Base-by-base conservation (phyloP, 2,113 vertebrate species). In the Turnix velox region DNA sequence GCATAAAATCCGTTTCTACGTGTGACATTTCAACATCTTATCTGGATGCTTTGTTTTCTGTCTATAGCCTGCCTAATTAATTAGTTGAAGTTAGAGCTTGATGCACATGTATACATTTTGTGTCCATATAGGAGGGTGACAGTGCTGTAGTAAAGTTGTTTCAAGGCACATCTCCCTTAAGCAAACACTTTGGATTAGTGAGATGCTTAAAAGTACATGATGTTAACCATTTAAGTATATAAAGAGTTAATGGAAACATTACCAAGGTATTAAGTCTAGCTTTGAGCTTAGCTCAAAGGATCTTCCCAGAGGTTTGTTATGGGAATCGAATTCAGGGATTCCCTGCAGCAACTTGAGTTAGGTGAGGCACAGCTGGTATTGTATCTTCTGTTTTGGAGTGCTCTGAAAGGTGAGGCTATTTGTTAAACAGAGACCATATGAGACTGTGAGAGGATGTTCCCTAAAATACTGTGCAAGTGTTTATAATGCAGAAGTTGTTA, bases 311-410 rank as follows among this genome's bases (percentile, higher is more conserved):
- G 28, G 12, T 18, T 33, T 91, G 17, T 87, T 35, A 12, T 0
- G 2, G 61, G 72, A 82, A 46, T 30, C 33, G 16, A 19, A 83
- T 72, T 22, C 17, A 52, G 45, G 40, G 18, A 39, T 71, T 84
- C 20, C 24, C 4, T 67, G 12, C 0, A 0, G 27, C 43, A n/a
- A n/a, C n/a, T n/a, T 0, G 0, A n/a, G n/a, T 62, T 58, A 35
- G 39, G 74, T 48, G 37, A 11, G 3, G 61, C 14, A 42, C 31
- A 76, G 43, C 28, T 30, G 45, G 16, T 92, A 48, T 8, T 17
- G 4, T 12, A 52, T 73, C 40, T 79, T 18, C 22, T 49, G 22
- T 43, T 37, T 27, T 63, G 35, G 23, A 57, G 52, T 57, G 31
- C 83, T 31, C 9, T 73, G 55, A 31, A 68, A 83, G 31, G 25